These are phyloP conservation scores for Drosophila lowei DNA, from an alignment of 1,140 invertebrate species.

Conservation along the genomic window DNA sequence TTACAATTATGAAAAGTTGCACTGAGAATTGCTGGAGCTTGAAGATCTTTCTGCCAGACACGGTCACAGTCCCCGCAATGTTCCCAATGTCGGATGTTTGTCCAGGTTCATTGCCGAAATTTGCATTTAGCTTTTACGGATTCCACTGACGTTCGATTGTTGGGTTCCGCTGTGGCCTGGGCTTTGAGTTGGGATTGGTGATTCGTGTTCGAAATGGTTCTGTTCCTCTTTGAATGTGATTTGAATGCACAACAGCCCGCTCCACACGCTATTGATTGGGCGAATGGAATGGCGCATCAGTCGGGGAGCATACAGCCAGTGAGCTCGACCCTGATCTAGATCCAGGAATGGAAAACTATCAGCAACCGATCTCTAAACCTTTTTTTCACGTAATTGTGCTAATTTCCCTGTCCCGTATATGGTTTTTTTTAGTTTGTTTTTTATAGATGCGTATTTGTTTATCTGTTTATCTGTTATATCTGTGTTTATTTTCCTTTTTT, in stretches of 20 bases:
- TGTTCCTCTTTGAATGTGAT: constrained; percentile 1
- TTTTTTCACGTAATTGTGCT: constrained; percentile 48
- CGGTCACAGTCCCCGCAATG: neutral
- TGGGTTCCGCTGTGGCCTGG: too few species aligned
- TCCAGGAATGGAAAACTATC: constrained; percentile 48
- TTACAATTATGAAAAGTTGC: too few species aligned
- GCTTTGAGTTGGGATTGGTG: too few species aligned
- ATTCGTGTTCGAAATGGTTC: too few species aligned
- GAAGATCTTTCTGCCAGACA: too few species aligned
- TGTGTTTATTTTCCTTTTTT: constrained; percentile 47
- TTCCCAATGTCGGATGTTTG: too few species aligned
- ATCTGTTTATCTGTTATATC: too few species aligned
- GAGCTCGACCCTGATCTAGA: constrained; percentile 25
- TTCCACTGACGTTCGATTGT: constrained; percentile 20
- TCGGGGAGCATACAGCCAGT: neutral
- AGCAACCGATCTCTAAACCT: constrained; percentile 35
- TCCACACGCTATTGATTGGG: too few species aligned
- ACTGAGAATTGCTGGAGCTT: too few species aligned
- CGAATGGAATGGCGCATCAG: neutral
- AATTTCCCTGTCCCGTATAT: constrained; percentile 41
- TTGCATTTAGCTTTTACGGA: constrained; percentile 34
- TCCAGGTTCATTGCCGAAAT: constrained; percentile 6
- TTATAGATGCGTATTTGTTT: constrained; percentile 43
- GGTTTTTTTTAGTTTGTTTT: constrained; percentile 34
- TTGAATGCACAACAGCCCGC: neutral